A percentile compares a stretch with the other conserved stretches of the same genome.
phyloP scores from a whole-genome alignment of 2,888 invertebrate species.

The Sipha maydis region DNA sequence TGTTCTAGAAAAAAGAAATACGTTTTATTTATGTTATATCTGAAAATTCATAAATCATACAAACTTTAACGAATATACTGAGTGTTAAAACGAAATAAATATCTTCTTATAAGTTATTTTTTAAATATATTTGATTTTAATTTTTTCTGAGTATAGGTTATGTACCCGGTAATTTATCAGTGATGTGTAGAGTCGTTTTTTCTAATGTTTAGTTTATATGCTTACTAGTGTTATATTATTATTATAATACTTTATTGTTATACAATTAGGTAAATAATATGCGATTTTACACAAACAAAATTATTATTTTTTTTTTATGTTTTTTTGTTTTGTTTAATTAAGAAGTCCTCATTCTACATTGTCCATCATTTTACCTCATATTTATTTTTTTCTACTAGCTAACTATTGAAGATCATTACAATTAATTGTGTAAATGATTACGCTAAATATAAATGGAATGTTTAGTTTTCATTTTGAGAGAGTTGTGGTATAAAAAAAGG shows the following conservation, averaged over 20 bases:
- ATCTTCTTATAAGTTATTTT: too few relatives aligned
- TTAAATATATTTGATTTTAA: too few relatives aligned
- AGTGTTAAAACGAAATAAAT: too few relatives aligned
- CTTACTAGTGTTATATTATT: too few relatives aligned
- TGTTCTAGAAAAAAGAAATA: background rate
- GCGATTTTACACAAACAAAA: background rate
- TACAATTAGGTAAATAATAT: background rate
- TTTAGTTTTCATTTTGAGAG: background rate
- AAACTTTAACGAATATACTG: background rate
- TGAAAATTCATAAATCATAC: constrained; percentile 14
- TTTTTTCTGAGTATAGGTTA: background rate
- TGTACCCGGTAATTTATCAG: background rate
- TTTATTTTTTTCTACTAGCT: background rate
- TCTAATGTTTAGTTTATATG: background rate
- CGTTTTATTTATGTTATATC: constrained; percentile 9
- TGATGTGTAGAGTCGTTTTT: background rate
- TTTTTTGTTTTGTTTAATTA: background rate
- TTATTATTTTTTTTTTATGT: background rate
- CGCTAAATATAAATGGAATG: background rate
- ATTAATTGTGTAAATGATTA: background rate
- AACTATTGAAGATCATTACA: background rate
- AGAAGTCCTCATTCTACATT: too few relatives aligned
- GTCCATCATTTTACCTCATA: too few relatives aligned
- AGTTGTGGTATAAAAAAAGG: background rate
- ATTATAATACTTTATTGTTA: background rate